Evolutionary conservation across 23 tunicate species (phyloP).

Genomic region (Pegea sp.): DNA sequence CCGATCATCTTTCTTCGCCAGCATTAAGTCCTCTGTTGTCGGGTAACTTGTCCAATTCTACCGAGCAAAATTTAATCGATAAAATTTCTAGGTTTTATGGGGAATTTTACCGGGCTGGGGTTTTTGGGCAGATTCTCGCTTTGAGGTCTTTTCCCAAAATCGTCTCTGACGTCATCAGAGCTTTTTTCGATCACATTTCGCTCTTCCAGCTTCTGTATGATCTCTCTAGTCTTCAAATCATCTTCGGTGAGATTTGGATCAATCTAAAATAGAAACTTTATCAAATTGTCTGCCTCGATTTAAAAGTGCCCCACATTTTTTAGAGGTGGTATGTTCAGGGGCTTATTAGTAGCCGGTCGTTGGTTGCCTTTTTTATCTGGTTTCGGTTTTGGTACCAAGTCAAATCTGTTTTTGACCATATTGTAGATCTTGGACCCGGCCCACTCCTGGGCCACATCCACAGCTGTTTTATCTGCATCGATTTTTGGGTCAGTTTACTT

Average conservation of each 20-base stretch:
- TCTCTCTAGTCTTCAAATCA: no score
- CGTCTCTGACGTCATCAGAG: no score
- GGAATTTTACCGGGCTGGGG: no score
- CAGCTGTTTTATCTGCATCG: conserved; percentile 50
- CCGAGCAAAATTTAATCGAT: not conserved
- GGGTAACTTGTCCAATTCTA: conserved; percentile 65
- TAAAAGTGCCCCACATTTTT: no score
- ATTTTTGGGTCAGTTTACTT: not conserved
- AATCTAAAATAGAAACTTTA: not conserved
- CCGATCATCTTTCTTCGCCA: conserved; percentile 45
- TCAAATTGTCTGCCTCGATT: no score
- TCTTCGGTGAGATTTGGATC: not conserved
- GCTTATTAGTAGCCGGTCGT: conserved; percentile 24
- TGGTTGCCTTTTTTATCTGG: conserved; percentile 41
- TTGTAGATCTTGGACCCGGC: conserved; percentile 33
- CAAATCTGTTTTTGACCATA: conserved; percentile 66
- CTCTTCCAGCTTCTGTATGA: no score
- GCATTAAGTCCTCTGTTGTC: conserved; percentile 34
- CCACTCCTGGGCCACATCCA: conserved; percentile 93
- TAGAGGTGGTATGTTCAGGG: conserved; percentile 47
- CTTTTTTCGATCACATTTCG: no score
- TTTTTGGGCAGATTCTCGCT: no score
- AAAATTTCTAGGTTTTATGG: not conserved
- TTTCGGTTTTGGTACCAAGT: conserved; percentile 89
- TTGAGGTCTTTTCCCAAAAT: no score